Percentiles rank a stretch among this genome's conserved stretches.
Conservation (phyloP, 2,797 vertebrate species). For the Chiroxiphia lanceolata region DNA sequence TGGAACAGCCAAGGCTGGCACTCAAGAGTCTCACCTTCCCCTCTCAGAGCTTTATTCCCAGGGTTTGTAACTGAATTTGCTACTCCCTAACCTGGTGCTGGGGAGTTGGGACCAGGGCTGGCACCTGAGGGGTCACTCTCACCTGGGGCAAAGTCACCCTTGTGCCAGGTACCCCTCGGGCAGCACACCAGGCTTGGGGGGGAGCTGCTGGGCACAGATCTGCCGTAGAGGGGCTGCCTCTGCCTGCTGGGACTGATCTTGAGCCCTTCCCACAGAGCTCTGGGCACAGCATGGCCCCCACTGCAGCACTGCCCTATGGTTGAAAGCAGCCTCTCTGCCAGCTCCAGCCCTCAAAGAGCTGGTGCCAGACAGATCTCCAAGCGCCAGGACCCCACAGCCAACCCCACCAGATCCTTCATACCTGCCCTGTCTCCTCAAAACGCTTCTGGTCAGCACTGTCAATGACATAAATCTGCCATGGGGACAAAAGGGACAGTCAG, state of each 20-base stretch:
- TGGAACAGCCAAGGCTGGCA: not conserved
- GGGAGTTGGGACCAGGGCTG: not conserved
- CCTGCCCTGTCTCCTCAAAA: slow-evolving; percentile 90
- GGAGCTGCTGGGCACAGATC: not conserved
- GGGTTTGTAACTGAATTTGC: not conserved
- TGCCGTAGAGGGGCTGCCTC: not conserved
- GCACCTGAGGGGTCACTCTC: rapidly evolving
- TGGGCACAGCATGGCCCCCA: not conserved
- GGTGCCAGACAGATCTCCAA: rapidly evolving
- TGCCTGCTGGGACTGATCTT: not conserved
- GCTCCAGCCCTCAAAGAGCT: not conserved
- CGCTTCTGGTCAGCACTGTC: slow-evolving; percentile 91
- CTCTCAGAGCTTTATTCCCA: not conserved
- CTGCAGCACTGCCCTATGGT: rapidly evolving
- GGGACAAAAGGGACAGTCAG: not conserved
- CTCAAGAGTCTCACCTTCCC: not conserved
- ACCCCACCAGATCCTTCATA: slow-evolving; percentile 42
- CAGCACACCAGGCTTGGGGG: not conserved
- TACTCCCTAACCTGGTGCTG: not conserved
- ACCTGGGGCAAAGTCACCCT: not conserved
- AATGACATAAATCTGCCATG: slow-evolving; percentile 87
- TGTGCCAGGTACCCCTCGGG: rapidly evolving
- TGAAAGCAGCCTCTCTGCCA: not conserved
- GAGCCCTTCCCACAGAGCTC: not conserved
- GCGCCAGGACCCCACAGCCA: not conserved